Conservation (phyloP, 2,113 vertebrate species). For the Corapipo altera region DNA sequence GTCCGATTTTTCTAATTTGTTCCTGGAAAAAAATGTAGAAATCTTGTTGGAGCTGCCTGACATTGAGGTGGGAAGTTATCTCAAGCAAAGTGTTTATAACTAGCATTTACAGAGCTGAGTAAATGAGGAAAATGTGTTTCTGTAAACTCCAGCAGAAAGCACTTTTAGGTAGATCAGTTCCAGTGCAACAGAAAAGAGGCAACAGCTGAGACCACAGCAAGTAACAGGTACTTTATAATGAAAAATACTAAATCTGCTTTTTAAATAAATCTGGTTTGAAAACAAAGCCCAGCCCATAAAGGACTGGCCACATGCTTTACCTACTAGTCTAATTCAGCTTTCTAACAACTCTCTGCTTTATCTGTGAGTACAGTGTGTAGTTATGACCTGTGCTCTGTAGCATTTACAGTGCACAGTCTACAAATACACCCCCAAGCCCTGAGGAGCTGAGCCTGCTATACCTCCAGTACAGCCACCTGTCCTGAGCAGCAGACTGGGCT, state of each 20-base stretch:
- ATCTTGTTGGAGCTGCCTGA: background rate
- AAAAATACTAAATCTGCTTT: background rate
- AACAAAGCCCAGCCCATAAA: background rate
- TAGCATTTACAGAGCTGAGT: background rate
- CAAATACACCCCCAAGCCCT: accelerated
- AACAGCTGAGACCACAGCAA: background rate
- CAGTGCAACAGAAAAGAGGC: background rate
- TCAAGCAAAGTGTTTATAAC: background rate
- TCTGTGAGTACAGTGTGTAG: background rate
- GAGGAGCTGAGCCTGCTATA: background rate
- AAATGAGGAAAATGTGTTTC: background rate
- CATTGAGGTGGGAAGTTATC: background rate
- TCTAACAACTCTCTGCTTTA: background rate
- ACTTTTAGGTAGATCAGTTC: background rate
- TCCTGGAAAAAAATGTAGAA: background rate
- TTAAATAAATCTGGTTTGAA: background rate
- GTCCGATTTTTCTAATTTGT: background rate
- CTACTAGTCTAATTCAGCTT: background rate
- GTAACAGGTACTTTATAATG: background rate
- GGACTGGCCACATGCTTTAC: background rate
- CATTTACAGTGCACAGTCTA: background rate
- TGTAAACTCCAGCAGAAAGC: background rate
- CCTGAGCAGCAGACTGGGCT: background rate
- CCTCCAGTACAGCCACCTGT: no score
- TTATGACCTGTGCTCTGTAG: background rate